Conservation (phyloP, 2,888 invertebrate species). For the Apotomis capreana region DNA sequence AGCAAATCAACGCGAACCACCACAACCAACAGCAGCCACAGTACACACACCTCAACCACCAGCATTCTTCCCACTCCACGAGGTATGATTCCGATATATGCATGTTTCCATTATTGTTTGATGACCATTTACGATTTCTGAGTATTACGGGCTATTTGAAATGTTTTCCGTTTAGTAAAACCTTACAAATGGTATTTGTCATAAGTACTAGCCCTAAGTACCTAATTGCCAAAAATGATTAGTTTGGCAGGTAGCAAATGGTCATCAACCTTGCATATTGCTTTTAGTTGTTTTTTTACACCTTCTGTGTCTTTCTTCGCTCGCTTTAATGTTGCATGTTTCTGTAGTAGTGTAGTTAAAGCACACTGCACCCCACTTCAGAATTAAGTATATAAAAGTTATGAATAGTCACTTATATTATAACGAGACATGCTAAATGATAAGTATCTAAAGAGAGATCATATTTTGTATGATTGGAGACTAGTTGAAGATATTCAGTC, state of each 20-base stretch:
- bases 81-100: conserved; percentile 57
- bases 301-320: conserved; percentile 18
- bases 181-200: no score
- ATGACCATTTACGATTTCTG: neutral
- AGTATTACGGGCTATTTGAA: neutral
- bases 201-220: no score
- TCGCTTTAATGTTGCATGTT: conserved; percentile 21
- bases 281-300: conserved; percentile 25
- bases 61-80: conserved; percentile 69
- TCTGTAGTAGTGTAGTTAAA: conserved; percentile 3
- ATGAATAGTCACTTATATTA: no score
- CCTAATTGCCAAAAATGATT: neutral
- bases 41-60: conserved; percentile 74
- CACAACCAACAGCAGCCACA: conserved; percentile 70
- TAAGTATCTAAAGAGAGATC: no score
- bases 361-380: neutral
- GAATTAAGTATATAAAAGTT: neutral
- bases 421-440: no score
- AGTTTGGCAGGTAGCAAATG: conserved; percentile 4
- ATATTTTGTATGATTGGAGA: no score
- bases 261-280: conserved; percentile 24
- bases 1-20: conserved; percentile 66
- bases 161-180: neutral
- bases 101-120: conserved; percentile 33
- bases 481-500: no score